Evolutionary conservation across 1,140 invertebrate genomes (phyloP).

Genomic region (Hyles vespertilio): DNA sequence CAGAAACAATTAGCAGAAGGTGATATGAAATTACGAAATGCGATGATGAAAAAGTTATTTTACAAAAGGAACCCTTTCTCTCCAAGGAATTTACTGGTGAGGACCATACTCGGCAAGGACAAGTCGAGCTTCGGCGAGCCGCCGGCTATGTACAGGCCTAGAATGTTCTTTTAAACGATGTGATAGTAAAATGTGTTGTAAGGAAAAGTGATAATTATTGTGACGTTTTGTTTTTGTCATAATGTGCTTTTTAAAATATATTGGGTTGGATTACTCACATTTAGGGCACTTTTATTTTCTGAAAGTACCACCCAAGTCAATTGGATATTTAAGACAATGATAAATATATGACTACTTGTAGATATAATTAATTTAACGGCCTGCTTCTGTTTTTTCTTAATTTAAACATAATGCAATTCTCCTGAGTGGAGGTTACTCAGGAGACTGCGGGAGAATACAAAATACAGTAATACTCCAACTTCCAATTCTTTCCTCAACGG

Average conservation of each 20-base stretch:
- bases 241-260: conserved; percentile 19
- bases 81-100: conserved; percentile 48
- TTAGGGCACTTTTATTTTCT: too few species aligned
- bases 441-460: too few species aligned
- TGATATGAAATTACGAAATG: conserved; percentile 48
- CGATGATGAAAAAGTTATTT: conserved; percentile 57
- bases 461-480: too few species aligned
- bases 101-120: conserved; percentile 54
- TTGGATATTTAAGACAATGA: too few species aligned
- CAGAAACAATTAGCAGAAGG: conserved; percentile 46
- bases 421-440: too few species aligned
- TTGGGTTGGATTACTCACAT: background rate
- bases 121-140: conserved; percentile 47
- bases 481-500: too few species aligned
- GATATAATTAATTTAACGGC: too few species aligned
- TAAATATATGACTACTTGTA: too few species aligned
- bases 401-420: too few species aligned
- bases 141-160: conserved; percentile 36
- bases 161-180: conserved; percentile 42
- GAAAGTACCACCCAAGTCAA: too few species aligned
- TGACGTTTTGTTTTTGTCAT: conserved; percentile 10
- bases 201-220: conserved; percentile 15
- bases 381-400: too few species aligned
- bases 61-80: conserved; percentile 65
- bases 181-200: conserved; percentile 8